These are phyloP conservation scores for Phymorhynchus buccinoides DNA, from an alignment of 1,140 invertebrate species.

Conservation along the genomic window DNA sequence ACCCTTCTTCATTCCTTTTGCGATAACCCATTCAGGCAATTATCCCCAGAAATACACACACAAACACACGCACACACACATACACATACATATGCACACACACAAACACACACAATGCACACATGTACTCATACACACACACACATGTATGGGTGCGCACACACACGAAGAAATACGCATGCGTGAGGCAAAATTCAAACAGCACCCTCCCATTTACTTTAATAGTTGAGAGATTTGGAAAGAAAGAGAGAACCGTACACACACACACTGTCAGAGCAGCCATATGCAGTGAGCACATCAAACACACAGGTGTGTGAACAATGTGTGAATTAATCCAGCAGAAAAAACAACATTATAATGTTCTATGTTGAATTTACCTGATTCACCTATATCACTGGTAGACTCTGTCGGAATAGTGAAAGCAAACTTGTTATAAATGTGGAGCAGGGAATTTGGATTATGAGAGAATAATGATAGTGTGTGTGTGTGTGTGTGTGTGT, in stretches of 20 bases:
- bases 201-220: no score
- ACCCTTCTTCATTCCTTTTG: no score
- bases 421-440: not conserved
- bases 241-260: not conserved
- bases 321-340: not conserved
- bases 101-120: not conserved
- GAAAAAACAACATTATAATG: not conserved
- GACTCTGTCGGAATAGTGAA: slow-evolving; percentile 1
- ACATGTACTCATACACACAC: no score
- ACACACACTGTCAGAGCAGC: not conserved
- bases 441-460: not conserved
- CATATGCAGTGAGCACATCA: not conserved
- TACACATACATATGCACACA: not conserved
- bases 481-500: no score
- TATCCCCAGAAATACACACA: no score
- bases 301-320: not conserved
- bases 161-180: no score
- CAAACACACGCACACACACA: not conserved
- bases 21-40: no score
- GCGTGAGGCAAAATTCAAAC: no score
- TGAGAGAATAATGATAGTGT: not conserved
- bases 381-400: not conserved
- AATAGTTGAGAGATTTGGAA: no score
- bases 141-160: no score
- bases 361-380: not conserved